Conservation (phyloP, 2,113 vertebrate genomes). For the Trematocara zebra region DNA sequence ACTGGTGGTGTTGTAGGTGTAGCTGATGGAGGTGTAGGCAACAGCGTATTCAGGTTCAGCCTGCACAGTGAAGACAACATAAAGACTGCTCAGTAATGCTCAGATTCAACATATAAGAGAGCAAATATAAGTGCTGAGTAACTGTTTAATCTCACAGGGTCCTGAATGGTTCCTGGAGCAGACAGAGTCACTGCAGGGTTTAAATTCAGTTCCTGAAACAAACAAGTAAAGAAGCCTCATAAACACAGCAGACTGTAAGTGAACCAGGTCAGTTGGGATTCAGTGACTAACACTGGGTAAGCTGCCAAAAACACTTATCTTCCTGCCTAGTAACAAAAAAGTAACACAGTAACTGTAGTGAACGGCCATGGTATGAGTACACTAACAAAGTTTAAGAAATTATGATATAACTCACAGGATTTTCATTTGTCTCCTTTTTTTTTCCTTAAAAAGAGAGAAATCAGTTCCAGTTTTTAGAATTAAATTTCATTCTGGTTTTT, state of each 20-base stretch:
- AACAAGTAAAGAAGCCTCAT: neutral
- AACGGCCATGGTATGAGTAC: neutral
- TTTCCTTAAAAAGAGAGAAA: neutral
- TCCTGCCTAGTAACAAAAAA: neutral
- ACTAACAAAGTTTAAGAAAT: neutral
- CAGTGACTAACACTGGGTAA: neutral
- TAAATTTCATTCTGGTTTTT: neutral
- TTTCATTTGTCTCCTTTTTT: neutral
- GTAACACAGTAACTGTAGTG: neutral
- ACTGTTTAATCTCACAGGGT: neutral
- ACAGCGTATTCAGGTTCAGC: neutral
- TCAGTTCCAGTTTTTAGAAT: neutral
- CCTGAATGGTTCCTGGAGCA: neutral
- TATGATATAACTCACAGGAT: neutral
- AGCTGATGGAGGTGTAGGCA: conserved; percentile 10
- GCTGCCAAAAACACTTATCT: neutral
- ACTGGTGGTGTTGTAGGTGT: neutral
- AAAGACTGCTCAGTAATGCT: neutral
- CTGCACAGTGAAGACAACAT: neutral
- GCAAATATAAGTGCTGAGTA: neutral
- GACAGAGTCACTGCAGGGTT: neutral
- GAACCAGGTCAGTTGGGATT: neutral
- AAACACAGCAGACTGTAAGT: neutral
- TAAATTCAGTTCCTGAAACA: neutral
- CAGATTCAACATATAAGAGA: neutral